phyloP scores from a whole-genome alignment of 23 tunicate genomes.

The Halocynthia aurantium region DNA sequence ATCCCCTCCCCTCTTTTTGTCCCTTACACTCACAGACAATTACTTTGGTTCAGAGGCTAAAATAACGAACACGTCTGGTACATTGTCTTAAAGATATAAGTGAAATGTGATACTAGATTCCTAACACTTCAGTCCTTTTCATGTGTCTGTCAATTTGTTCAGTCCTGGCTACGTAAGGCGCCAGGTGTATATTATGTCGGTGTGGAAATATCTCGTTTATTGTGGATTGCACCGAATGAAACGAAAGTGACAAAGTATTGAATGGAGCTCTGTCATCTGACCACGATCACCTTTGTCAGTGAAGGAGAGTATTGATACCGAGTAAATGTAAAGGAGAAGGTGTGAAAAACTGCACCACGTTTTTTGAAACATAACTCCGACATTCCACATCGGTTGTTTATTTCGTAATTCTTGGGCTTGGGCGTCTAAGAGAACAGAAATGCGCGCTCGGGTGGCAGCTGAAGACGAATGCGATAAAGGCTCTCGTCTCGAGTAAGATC shows the following conservation, averaged over 20 bases:
- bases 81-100: conserved; percentile 14
- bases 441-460: neutral
- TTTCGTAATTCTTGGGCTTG: neutral
- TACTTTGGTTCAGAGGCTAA: conserved; percentile 14
- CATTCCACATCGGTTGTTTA: neutral
- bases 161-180: neutral
- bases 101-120: conserved; percentile 13
- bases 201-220: neutral
- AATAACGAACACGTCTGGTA: conserved; percentile 23
- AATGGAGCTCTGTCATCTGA: neutral
- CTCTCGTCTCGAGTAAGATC: too few species aligned
- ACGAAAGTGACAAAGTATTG: neutral
- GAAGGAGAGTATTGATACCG: too few species aligned
- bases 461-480: conserved; percentile 11
- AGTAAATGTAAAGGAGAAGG: too few species aligned
- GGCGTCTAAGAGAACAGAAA: neutral
- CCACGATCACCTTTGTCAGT: too few species aligned
- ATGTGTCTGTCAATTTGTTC: neutral
- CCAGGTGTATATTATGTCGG: neutral
- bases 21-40: neutral
- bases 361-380: too few species aligned
- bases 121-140: neutral
- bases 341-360: too few species aligned
- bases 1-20: conserved; percentile 1
- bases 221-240: neutral